Evolutionary conservation across 2,113 vertebrate genomes (phyloP).

Genomic region (Chamaetylas fuelleborni): DNA sequence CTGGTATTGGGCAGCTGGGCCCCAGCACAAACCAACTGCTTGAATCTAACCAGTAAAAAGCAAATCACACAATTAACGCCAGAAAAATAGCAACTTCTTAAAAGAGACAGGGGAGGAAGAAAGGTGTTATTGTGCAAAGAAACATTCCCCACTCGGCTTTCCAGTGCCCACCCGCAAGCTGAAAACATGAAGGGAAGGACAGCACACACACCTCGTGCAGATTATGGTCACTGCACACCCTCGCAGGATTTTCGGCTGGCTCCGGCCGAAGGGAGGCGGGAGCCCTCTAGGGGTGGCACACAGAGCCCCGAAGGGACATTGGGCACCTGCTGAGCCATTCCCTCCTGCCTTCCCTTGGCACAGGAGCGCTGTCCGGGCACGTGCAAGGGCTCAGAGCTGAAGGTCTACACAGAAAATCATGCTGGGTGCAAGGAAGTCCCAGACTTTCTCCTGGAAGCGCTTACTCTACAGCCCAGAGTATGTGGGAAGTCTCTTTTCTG

Average conservation of each 20-base stretch:
- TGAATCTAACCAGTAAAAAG: background rate
- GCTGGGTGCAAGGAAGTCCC: background rate
- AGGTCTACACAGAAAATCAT: background rate
- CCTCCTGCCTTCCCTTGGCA: background rate
- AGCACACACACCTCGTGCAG: fast-evolving
- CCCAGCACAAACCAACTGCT: background rate
- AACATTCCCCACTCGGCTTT: background rate
- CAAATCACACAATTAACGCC: background rate
- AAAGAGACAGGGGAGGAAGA: background rate
- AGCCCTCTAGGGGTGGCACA: conserved; percentile 51
- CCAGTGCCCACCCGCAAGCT: background rate
- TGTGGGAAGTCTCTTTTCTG: background rate
- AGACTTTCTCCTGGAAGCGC: background rate
- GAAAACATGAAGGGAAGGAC: fast-evolving
- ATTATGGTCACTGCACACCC: fast-evolving
- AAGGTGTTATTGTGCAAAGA: background rate
- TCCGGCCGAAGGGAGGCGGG: background rate
- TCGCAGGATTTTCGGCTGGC: fast-evolving
- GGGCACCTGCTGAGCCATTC: background rate
- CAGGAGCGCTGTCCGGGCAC: background rate
- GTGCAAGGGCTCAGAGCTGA: background rate
- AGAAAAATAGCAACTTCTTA: background rate
- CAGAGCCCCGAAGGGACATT: background rate
- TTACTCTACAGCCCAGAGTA: background rate
- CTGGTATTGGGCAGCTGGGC: background rate